Evolutionary conservation across 2,888 invertebrate species (phyloP).

Genomic region (Blastobasis lacticolella): DNA sequence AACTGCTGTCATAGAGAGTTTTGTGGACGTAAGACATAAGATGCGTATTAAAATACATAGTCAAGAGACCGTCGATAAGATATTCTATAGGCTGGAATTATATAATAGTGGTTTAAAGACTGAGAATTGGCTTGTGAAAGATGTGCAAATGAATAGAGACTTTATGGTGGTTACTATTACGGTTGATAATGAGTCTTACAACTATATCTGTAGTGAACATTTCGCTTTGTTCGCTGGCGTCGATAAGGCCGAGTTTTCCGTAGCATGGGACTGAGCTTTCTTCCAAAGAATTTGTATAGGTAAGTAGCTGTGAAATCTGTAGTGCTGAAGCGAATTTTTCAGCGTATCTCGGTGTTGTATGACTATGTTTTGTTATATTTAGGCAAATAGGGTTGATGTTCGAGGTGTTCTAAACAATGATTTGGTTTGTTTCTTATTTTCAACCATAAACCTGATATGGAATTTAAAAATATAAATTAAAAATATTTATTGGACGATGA

Average conservation of each 20-base stretch:
- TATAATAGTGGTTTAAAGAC: conserved; percentile 34
- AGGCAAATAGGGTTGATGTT: too few species aligned
- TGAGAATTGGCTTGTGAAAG: conserved; percentile 28
- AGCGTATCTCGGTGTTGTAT: too few species aligned
- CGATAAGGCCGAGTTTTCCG: conserved; percentile 34
- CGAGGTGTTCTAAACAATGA: too few species aligned
- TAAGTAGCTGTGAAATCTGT: too few species aligned
- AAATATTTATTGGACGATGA: too few species aligned
- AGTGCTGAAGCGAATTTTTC: too few species aligned
- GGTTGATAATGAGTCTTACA: conserved; percentile 28
- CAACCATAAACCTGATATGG: too few species aligned
- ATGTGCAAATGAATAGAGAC: conserved; percentile 14
- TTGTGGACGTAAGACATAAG: conserved; percentile 12
- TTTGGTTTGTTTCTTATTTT: too few species aligned
- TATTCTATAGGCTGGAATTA: conserved; percentile 30
- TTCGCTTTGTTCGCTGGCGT: conserved; percentile 37
- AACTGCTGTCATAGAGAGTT: conserved; percentile 7
- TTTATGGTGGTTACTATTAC: conserved; percentile 16
- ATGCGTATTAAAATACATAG: conserved; percentile 28
- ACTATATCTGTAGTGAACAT: conserved; percentile 26
- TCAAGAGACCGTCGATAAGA: conserved; percentile 17
- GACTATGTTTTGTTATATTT: too few species aligned
- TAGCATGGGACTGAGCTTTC: conserved; percentile 21
- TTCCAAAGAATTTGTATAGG: too few species aligned
- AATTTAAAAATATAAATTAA: too few species aligned